Evolutionary conservation across 2,888 invertebrate species (phyloP).

Genomic region (Agelastica alni): DNA sequence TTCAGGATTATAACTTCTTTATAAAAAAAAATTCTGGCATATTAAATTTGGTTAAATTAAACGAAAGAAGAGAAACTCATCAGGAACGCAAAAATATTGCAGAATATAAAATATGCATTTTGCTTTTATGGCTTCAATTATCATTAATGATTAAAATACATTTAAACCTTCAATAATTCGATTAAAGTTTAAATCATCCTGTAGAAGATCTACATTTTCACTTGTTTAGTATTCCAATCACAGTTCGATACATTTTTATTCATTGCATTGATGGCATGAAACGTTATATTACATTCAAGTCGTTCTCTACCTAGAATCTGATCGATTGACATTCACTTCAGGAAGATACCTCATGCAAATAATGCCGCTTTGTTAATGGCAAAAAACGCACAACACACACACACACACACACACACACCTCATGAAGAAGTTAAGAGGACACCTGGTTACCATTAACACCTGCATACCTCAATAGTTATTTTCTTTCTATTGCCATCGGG

Average conservation of each 20-base stretch:
- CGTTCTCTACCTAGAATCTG: constrained; percentile 6
- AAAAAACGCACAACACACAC: constrained; percentile 13
- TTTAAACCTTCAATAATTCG: too few relatives aligned
- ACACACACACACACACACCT: constrained; percentile 11
- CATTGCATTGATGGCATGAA: background rate
- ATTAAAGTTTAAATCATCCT: too few relatives aligned
- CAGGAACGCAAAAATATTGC: too few relatives aligned
- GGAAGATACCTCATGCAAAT: constrained; percentile 26
- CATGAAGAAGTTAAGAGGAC: constrained; percentile 11
- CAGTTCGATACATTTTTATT: constrained; percentile 6
- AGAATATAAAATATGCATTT: too few relatives aligned
- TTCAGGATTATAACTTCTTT: too few relatives aligned
- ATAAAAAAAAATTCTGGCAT: too few relatives aligned
- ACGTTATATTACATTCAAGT: constrained; percentile 10
- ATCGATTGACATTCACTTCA: constrained; percentile 22
- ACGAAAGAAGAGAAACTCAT: too few relatives aligned
- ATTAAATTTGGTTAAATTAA: too few relatives aligned
- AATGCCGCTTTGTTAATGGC: constrained; percentile 23
- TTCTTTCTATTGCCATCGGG: constrained; percentile 9
- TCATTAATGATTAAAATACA: too few relatives aligned
- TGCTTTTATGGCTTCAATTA: too few relatives aligned
- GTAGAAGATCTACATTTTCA: background rate
- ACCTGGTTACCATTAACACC: constrained; percentile 22
- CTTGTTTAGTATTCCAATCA: background rate
- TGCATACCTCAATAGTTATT: constrained; percentile 19